Conservation (phyloP, 2,888 invertebrate genomes). For the Allacma fusca region DNA sequence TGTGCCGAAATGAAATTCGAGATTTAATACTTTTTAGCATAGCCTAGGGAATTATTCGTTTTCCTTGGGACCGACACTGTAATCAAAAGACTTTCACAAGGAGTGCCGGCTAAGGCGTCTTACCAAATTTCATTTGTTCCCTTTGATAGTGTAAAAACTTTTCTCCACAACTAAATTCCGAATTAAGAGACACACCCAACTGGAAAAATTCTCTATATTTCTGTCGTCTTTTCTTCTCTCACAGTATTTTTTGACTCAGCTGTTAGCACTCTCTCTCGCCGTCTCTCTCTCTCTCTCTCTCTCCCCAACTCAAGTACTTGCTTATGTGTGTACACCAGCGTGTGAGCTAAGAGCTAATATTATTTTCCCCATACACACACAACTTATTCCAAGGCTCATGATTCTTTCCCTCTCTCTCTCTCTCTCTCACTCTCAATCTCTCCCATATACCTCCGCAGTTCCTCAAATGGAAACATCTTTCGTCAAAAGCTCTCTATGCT, state of each 20-base stretch:
- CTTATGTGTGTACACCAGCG: slow-evolving; percentile 8
- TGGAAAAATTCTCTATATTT: slow-evolving; percentile 51
- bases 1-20: slow-evolving; percentile 62
- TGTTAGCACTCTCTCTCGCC: slow-evolving; percentile 21
- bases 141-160: slow-evolving; percentile 56
- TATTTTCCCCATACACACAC: slow-evolving; percentile 38
- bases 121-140: slow-evolving; percentile 57
- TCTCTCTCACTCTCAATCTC: not conserved
- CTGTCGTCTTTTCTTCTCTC: slow-evolving; percentile 43
- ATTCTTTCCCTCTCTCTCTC: not conserved
- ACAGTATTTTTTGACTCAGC: slow-evolving; percentile 33
- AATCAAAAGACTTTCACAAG: slow-evolving; percentile 59
- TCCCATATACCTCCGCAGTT: not conserved
- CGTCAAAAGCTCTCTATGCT: slow-evolving; percentile 42
- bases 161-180: slow-evolving; percentile 58
- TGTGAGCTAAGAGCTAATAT: slow-evolving; percentile 37
- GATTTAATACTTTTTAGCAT: slow-evolving; percentile 62
- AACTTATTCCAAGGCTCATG: slow-evolving; percentile 5
- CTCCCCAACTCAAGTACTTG: slow-evolving; percentile 3
- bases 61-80: slow-evolving; percentile 61
- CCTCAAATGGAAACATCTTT: slow-evolving; percentile 37
- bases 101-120: slow-evolving; percentile 51
- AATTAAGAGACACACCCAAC: slow-evolving; percentile 55
- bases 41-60: slow-evolving; percentile 61
- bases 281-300: slow-evolving; percentile 16